Base-by-base conservation (phyloP, 2,113 vertebrate genomes). In the Seriola dumerili region DNA sequence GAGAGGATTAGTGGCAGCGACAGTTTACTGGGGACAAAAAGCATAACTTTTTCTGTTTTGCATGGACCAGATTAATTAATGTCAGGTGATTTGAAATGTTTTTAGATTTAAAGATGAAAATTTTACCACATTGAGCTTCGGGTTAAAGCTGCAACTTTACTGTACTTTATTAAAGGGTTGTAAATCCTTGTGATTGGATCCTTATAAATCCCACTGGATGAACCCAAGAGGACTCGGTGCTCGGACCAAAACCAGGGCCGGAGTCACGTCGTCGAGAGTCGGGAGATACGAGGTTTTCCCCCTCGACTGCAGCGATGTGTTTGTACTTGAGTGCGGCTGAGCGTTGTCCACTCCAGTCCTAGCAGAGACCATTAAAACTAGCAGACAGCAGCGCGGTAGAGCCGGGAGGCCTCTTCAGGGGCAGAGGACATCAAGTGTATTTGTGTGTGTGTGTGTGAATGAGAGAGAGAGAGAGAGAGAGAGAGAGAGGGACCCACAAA, bases 381-480 rank as follows among this genome's bases (percentile, higher is more conserved):
- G 70, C 83, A 90, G 85, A 83, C 89, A 84, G 82, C 79, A 69
- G 85, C 74, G 9, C 72, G 40, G 71, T 54, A 34, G 58, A 80
- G 85, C 91, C 63, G 4, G 32, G 48, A 85, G 86, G 86, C 88
- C 82, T 91, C 71, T 80, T 77, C 74, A 70, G 85, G 87, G 87
- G 58, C 72, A 71, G 66, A 85, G 72, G 81, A 84, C 81, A 81
- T 71, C 9, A 52, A 75, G 70, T 85, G 85, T 80, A 80, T 84
- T 0, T 73, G 70, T 70, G 48, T 68, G 77, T 52, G 54, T 78
- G 65, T 62, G 48, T 36, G 83, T 65, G 63, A 12, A 29, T 29
- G n/a, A 25, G 14, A 29, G 69, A 5, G 44, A 58, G 48, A 62
- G 44, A 66, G 5, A 64, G n/a, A 5, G 44, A 58, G 48, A 58